Percentiles rank a stretch among this genome's conserved stretches.
Conservation (phyloP, 2,888 invertebrate genomes). For the Meganola albula region DNA sequence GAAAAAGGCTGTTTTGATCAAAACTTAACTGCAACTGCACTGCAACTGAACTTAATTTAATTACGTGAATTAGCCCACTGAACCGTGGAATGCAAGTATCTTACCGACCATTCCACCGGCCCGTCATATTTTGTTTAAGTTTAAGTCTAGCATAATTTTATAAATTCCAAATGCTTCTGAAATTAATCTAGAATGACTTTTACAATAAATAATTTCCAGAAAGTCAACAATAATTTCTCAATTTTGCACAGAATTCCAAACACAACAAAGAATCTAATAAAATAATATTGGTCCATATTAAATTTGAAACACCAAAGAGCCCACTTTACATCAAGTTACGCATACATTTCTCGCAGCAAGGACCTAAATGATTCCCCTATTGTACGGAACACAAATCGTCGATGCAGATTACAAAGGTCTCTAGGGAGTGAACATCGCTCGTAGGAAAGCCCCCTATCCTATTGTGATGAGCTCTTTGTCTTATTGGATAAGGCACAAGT, state of each 20-base stretch:
- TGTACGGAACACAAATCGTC: conserved; percentile 34
- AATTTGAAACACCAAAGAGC: conserved; percentile 17
- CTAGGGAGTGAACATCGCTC: conserved; percentile 33
- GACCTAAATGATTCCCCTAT: conserved; percentile 31
- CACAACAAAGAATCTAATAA: conserved; percentile 8
- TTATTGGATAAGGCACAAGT: conserved; percentile 34
- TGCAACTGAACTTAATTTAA: too few relatives aligned
- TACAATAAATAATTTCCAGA: too few relatives aligned
- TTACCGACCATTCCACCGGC: too few relatives aligned
- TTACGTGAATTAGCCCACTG: too few relatives aligned
- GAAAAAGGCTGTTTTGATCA: too few relatives aligned
- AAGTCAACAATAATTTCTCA: too few relatives aligned
- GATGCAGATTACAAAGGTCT: conserved; percentile 38
- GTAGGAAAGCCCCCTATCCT: conserved; percentile 25
- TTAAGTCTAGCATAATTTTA: too few relatives aligned
- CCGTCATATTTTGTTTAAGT: too few relatives aligned
- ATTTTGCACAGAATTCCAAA: not conserved
- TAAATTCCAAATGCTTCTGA: too few relatives aligned
- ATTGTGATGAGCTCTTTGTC: conserved; percentile 38
- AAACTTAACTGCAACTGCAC: too few relatives aligned
- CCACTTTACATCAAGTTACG: conserved; percentile 23
- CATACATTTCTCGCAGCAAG: conserved; percentile 22
- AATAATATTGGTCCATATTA: conserved; percentile 11
- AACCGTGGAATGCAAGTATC: too few relatives aligned
- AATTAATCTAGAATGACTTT: too few relatives aligned